Evolutionary conservation across 2,888 invertebrate genomes (phyloP).

Genomic region (Geophilus truncorum): DNA sequence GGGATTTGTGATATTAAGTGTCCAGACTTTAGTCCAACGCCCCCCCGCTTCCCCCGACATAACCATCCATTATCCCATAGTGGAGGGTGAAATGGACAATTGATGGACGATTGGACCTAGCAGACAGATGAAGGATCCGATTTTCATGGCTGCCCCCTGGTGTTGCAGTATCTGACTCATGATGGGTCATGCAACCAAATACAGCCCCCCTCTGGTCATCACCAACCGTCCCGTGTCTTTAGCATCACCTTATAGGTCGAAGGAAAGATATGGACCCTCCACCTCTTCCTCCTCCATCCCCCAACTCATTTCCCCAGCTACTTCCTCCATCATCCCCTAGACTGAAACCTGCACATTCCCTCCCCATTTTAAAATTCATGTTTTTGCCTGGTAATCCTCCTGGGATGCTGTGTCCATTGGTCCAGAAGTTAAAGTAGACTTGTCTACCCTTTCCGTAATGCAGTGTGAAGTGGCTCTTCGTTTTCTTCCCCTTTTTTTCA

Average conservation of each 20-base stretch:
- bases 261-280: not conserved
- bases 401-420: not conserved
- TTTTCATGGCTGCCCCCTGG: conserved; percentile 8
- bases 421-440: conserved; percentile 1
- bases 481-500: not conserved
- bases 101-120: conserved; percentile 10
- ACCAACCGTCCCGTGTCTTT: not conserved
- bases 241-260: not conserved
- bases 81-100: conserved; percentile 6
- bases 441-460: not conserved
- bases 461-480: not conserved
- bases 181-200: conserved; percentile 6
- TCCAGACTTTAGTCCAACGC: not conserved
- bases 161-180: not conserved
- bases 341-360: not conserved
- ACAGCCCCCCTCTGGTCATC: not conserved
- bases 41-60: not conserved
- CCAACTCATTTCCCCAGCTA: not conserved
- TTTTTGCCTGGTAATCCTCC: conserved; percentile 6
- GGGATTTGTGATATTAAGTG: conserved; percentile 9
- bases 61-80: not conserved
- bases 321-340: not conserved
- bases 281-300: too few relatives aligned
- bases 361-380: not conserved
- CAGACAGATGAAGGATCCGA: conserved; percentile 11